Base-by-base conservation (phyloP, 1,140 invertebrate species). In the Microplitis mediator region DNA sequence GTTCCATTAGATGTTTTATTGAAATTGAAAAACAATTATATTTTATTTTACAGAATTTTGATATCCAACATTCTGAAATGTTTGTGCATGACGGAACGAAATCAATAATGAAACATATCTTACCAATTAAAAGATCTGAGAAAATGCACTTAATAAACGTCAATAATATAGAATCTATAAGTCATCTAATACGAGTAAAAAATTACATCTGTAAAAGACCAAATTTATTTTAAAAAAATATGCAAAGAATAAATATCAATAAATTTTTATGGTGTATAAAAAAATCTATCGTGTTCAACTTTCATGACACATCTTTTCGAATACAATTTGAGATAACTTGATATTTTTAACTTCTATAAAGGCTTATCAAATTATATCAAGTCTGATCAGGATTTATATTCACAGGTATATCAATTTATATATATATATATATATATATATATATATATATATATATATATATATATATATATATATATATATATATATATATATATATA, bases 1-100 rank as follows among this genome's bases (percentile, higher is more conserved):
- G 61, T 5, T 63, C n/a, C 5, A 63, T 63, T n/a, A 36, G n/a
- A 39, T 63, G 34, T 63, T 63, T 63, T 16, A n/a, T 63, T 63
- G 61, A 63, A 63, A 63, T 63, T 16, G 13, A 63, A 39, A 9
- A 63, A 14, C 34, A 63, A 45, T n/a, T 39, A 45, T 45, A 63
- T 14, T 39, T 63, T n/a, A 63, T 63, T n/a, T 5, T 63, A 2
- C 61, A 39, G n/a, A 3, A 35, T n/a, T 39, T 63, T 14, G 11
- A 11, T 39, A 14, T 63, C 3, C 3, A 63, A 36, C 61, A 39
- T 63, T 9, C 5, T 63, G n/a, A 45, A 63, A 63, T 63, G 35
- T 63, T 63, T 63, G 35, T 63, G 5, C 61, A 63, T 14, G 11
- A 63, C 2, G 32, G 36, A 63, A 63, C 34, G 13, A 3, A 39